Base-by-base conservation (phyloP, 2,797 vertebrate species). In the Ispidina picta region DNA sequence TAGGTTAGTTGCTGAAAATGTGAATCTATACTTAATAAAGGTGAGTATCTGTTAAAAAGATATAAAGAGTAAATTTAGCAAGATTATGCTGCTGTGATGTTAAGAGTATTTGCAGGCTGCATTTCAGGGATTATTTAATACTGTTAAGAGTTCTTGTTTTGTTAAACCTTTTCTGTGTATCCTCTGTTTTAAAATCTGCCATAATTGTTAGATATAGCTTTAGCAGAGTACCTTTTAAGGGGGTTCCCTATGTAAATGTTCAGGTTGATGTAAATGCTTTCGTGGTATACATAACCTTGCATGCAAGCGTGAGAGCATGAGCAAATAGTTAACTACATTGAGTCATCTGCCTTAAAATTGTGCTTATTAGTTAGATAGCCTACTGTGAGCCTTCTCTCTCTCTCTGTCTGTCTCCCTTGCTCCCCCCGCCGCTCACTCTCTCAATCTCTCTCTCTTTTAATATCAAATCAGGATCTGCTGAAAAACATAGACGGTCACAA, bases 401-500 rank as follows among this genome's bases (percentile, higher is more conserved):
- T 89, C 49, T 33, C 55, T 83, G 19, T 81, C 48, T 80, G 22
- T 14, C 10, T 68, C 21, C 13, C 14, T 31, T 15, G 25, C 10
- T 51, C n/a, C 17, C 56, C 19, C 7, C 49, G n/a, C 39, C 4
- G 44, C 17, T 35, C 21, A 6, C 29, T n/a, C 54, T 73, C 69
- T 79, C 48, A 74, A 10, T 86, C 33, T 74, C 66, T 60, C n/a
- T 89, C 31, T 66, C 92, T 78, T 92, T 91, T 75, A 39, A 25
- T 89, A 94, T 84, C 89, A 58, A 92, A 89, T 92, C 94, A 98
- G 99, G 99, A 99, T 90, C 98, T 99, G n/a, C 97, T 99, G 93
- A 99, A 98, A 97, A 98, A 98, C 96, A 92, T 99, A 97, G 99
- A 99, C 92, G 98, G 97, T 51, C 98, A 99, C 97, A 98, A 98